Conservation (phyloP, 2,797 vertebrate genomes). For the Epinephelus coioides region DNA sequence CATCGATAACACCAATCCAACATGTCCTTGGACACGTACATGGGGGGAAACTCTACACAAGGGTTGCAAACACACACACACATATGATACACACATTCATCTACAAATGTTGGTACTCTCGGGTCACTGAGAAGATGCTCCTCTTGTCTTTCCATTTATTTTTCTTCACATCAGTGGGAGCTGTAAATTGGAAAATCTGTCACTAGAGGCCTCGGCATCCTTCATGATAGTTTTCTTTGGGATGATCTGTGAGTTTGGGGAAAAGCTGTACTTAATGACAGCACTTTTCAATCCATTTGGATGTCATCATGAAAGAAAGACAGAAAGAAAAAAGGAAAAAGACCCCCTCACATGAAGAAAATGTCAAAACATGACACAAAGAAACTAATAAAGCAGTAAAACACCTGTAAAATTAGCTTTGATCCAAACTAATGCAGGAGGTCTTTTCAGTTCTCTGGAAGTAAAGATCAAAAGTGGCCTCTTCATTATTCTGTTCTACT, state of each 20-base stretch:
- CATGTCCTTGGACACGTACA: constrained; percentile 28
- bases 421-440: constrained; percentile 11
- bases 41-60: constrained; percentile 17
- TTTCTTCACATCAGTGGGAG: constrained; percentile 62
- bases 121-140: constrained; percentile 41
- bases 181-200: constrained; percentile 77
- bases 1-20: constrained; percentile 14
- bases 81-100: not conserved
- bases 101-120: constrained; percentile 4
- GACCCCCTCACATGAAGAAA: not conserved
- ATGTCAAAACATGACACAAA: constrained; percentile 1
- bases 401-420: constrained; percentile 13
- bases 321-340: not conserved
- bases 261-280: not conserved
- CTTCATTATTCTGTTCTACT: constrained; percentile 25
- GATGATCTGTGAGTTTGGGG: constrained; percentile 23
- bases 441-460: constrained; percentile 3
- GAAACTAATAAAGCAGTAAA: not conserved
- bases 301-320: constrained; percentile 3
- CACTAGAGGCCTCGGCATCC: constrained; percentile 32
- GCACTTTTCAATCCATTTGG: not conserved
- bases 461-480: constrained; percentile 15
- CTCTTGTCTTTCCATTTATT: constrained; percentile 53
- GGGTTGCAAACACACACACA: constrained; percentile 3
- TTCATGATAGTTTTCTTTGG: constrained; percentile 31